phyloP scores from a whole-genome alignment of 1,140 invertebrate species.

The Drosophila hydei region DNA sequence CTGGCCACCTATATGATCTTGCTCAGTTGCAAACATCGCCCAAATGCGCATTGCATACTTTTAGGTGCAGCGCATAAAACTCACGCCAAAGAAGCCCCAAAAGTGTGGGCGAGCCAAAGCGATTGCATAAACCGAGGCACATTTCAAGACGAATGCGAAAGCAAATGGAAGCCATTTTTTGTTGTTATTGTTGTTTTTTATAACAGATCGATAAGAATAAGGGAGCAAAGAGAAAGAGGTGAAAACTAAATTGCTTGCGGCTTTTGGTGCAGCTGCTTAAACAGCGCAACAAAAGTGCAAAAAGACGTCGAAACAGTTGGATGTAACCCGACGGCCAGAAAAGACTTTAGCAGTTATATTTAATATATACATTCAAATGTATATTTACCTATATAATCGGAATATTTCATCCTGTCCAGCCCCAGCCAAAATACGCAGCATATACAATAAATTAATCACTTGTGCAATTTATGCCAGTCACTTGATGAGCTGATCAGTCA shows the following conservation, averaged over 20 bases:
- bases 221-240: background rate
- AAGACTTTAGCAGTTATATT: too few relatives aligned
- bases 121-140: slow-evolving; percentile 42
- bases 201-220: slow-evolving; percentile 14
- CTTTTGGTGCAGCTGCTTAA: slow-evolving; percentile 22
- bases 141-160: background rate
- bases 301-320: too few relatives aligned
- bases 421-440: too few relatives aligned
- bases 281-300: slow-evolving; percentile 8
- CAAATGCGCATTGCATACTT: slow-evolving; percentile 60
- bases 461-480: too few relatives aligned
- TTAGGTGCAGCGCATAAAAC: slow-evolving; percentile 42
- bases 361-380: too few relatives aligned
- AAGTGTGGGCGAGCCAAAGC: slow-evolving; percentile 32
- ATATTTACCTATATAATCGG: too few relatives aligned
- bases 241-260: background rate
- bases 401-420: too few relatives aligned
- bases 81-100: slow-evolving; percentile 31
- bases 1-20: background rate
- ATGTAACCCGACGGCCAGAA: too few relatives aligned
- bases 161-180: slow-evolving; percentile 24
- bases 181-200: background rate
- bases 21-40: background rate
- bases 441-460: too few relatives aligned
- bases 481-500: too few relatives aligned